Conservation (phyloP, 2,888 invertebrate species). For the Oxyscelio sp. region DNA sequence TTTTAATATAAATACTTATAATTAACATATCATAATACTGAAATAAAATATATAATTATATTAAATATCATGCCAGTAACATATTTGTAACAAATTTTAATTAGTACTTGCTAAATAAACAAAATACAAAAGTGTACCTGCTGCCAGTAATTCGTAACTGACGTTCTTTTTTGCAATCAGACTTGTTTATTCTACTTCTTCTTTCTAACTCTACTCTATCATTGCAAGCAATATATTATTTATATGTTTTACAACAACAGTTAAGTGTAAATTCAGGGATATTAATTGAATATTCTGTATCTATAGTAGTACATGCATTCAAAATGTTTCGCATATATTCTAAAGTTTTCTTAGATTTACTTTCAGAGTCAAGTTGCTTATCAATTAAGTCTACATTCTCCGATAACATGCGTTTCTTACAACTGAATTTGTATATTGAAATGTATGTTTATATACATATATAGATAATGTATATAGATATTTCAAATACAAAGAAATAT, state of each 20-base stretch:
- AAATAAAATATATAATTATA: no score
- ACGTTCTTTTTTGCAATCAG: constrained; percentile 25
- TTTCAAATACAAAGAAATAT: no score
- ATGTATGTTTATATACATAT: no score
- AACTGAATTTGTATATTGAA: no score
- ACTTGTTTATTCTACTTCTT: background rate
- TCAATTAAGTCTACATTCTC: no score
- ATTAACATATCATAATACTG: background rate
- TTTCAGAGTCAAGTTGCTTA: no score
- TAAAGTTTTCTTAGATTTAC: background rate
- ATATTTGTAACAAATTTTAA: background rate
- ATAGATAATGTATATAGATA: no score
- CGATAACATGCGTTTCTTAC: no score
- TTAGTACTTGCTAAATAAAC: no score
- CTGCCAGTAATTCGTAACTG: constrained; percentile 24
- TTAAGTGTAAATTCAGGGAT: background rate
- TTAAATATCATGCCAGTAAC: no score
- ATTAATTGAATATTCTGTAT: background rate
- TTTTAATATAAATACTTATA: no score
- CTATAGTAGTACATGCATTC: background rate
- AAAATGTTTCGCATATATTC: background rate
- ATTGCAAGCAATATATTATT: background rate
- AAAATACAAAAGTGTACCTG: background rate
- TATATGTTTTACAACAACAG: background rate
- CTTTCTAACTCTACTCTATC: constrained; percentile 3